Percentiles rank a stretch among this genome's conserved stretches.
These are phyloP conservation scores for Eueremaeus valkanovi DNA, from an alignment of 2,888 invertebrate species.

Conservation along the genomic window DNA sequence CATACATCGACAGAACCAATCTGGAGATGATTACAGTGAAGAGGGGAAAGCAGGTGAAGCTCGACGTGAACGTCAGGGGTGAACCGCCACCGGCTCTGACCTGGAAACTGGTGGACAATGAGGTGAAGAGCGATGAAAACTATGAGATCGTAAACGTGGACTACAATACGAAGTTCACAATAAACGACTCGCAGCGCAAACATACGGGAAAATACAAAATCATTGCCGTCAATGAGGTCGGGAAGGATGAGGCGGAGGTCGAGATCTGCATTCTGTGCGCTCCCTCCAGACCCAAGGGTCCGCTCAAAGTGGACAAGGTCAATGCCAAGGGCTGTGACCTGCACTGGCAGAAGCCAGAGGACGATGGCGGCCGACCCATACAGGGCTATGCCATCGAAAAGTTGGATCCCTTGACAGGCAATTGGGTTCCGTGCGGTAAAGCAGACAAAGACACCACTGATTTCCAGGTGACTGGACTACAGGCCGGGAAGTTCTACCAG, in stretches of 20 bases:
- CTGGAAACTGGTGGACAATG: slow-evolving; percentile 77
- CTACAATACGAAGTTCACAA: slow-evolving; percentile 80
- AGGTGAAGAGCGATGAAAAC: slow-evolving; percentile 62
- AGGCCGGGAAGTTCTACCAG: slow-evolving; percentile 58
- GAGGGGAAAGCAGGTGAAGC: slow-evolving; percentile 73
- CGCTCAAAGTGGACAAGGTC: slow-evolving; percentile 79
- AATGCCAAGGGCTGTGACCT: slow-evolving; percentile 86
- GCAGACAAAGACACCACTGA: slow-evolving; percentile 57
- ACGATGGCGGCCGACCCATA: slow-evolving; percentile 73
- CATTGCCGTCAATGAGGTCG: slow-evolving; percentile 82
- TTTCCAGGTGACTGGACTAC: slow-evolving; percentile 55
- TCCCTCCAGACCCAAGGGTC: slow-evolving; percentile 81
- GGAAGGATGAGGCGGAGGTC: slow-evolving; percentile 85
- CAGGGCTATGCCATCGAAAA: slow-evolving; percentile 92
- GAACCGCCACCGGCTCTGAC: slow-evolving; percentile 90
- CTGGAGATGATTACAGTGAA: slow-evolving; percentile 65
- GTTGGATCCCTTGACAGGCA: slow-evolving; percentile 81
- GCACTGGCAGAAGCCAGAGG: slow-evolving; percentile 88
- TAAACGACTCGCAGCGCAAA: slow-evolving; percentile 71
- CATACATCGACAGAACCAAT: slow-evolving; percentile 92
- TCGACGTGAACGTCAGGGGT: slow-evolving; percentile 88
- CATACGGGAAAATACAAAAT: slow-evolving; percentile 89
- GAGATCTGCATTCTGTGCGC: slow-evolving; percentile 84
- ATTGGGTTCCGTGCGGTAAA: slow-evolving; percentile 89
- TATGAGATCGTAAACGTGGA: slow-evolving; percentile 77